Evolutionary conservation across 2,113 vertebrate species (phyloP).

Genomic region (Coracopsis vasa): DNA sequence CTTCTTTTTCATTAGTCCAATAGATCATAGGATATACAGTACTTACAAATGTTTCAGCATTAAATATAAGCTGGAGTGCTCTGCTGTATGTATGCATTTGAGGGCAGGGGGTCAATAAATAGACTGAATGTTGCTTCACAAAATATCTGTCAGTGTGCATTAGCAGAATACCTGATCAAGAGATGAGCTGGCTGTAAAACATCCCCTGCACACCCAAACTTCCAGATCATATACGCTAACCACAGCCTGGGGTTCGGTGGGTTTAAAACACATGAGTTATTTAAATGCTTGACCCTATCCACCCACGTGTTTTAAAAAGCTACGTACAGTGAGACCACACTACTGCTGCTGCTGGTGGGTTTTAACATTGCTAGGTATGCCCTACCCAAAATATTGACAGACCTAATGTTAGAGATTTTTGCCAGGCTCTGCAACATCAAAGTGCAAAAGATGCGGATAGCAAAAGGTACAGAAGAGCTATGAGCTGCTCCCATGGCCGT

Average conservation of each 20-base stretch:
- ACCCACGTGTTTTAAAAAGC: neutral
- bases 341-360: neutral
- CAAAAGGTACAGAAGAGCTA: neutral
- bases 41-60: constrained; percentile 65
- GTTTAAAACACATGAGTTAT: neutral
- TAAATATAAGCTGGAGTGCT: constrained; percentile 55
- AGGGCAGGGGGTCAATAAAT: constrained; percentile 66
- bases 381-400: neutral
- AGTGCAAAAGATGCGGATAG: neutral
- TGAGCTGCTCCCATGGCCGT: accelerated
- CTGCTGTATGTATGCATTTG: constrained; percentile 33
- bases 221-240: neutral
- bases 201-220: neutral
- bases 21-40: constrained; percentile 75
- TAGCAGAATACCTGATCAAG: constrained; percentile 57
- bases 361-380: neutral
- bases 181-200: constrained; percentile 39
- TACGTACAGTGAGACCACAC: too few relatives aligned
- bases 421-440: neutral
- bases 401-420: neutral
- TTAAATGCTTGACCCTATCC: neutral
- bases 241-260: neutral
- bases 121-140: constrained; percentile 40
- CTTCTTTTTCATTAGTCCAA: constrained; percentile 75
- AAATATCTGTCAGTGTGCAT: constrained; percentile 55